phyloP scores from a whole-genome alignment of 2,113 vertebrate species.

The Hippocampus guttulatus region DNA sequence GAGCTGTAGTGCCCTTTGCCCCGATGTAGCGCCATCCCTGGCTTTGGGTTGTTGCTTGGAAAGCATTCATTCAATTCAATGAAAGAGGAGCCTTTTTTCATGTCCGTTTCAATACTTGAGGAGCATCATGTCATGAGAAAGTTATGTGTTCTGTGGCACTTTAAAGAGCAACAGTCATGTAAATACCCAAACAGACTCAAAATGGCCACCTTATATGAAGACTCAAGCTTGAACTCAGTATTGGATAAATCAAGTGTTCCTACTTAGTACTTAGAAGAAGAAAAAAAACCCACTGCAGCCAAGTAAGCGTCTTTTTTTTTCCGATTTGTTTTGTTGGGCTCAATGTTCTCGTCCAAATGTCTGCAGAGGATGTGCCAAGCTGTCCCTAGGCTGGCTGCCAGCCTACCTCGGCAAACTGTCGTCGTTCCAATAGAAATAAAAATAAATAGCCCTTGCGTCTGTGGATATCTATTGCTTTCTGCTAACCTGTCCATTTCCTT shows the following conservation, averaged over 20 bases:
- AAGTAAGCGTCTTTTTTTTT: constrained; percentile 46
- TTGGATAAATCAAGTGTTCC: neutral
- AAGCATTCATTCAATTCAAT: too few relatives aligned
- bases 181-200: neutral
- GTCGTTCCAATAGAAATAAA: constrained; percentile 57
- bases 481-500: constrained; percentile 56
- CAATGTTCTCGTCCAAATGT: constrained; percentile 51
- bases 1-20: too few relatives aligned
- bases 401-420: constrained; percentile 60
- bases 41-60: too few relatives aligned
- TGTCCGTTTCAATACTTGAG: too few relatives aligned
- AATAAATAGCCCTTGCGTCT: constrained; percentile 60
- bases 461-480: constrained; percentile 41
- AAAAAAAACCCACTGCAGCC: constrained; percentile 23
- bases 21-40: too few relatives aligned
- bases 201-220: neutral
- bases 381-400: constrained; percentile 59
- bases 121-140: neutral
- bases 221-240: neutral
- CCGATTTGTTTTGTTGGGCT: constrained; percentile 58
- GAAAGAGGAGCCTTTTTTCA: too few relatives aligned
- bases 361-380: constrained; percentile 59
- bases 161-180: neutral
- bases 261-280: neutral
- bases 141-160: neutral